Conservation (phyloP, 2,797 vertebrate genomes). For the Squalus acanthias region DNA sequence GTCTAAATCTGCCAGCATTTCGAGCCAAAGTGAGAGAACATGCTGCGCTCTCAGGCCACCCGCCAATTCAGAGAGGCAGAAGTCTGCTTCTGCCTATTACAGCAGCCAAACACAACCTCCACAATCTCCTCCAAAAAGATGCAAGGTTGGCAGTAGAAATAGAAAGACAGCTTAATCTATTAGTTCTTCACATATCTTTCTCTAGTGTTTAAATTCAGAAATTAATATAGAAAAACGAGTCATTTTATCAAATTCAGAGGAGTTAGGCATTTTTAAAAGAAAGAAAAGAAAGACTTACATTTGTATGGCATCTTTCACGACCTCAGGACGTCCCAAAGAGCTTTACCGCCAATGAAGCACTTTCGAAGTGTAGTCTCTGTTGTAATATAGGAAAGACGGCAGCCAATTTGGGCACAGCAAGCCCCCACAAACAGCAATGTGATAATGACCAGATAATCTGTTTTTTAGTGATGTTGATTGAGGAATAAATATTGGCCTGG, state of each 20-base stretch:
- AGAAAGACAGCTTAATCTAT: background rate
- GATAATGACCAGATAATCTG: too few species aligned
- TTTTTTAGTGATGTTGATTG: too few species aligned
- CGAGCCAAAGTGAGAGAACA: background rate
- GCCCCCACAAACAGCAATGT: too few species aligned
- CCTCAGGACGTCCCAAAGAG: too few species aligned
- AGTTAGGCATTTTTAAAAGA: background rate
- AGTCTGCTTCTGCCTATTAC: too few species aligned
- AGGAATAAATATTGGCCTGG: too few species aligned
- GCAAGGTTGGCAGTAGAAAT: background rate
- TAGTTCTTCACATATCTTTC: background rate
- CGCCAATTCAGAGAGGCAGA: background rate
- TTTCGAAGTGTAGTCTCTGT: too few species aligned
- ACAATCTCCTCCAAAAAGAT: background rate
- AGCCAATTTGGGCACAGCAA: too few species aligned
- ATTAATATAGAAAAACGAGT: background rate
- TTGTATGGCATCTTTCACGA: too few species aligned
- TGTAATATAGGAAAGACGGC: too few species aligned
- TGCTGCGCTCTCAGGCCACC: background rate
- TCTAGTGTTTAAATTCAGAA: background rate
- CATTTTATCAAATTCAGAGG: background rate
- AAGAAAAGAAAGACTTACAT: too few species aligned
- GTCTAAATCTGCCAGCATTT: background rate
- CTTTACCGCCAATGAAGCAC: too few species aligned
- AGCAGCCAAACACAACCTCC: background rate